These are phyloP conservation scores for Galaxias olidus DNA, from an alignment of 2,797 vertebrate genomes.

Conservation along the genomic window DNA sequence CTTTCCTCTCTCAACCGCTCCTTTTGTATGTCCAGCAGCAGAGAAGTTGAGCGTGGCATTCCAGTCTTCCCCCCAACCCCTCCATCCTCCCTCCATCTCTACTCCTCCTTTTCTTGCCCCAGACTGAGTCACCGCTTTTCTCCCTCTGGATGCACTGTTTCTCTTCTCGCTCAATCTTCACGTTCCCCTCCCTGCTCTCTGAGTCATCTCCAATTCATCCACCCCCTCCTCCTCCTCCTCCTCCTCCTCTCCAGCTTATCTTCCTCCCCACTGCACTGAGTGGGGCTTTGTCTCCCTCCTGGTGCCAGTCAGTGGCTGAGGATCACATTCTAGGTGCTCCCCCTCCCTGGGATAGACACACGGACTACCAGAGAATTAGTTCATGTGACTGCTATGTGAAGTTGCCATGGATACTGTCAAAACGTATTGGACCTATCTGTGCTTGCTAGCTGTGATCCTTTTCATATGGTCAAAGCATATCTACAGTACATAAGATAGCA, in stretches of 20 bases:
- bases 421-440: not conserved
- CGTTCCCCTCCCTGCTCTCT: not conserved
- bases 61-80: not conserved
- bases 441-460: too few relatives aligned
- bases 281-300: constrained; percentile 15
- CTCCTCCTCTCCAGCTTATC: not conserved
- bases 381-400: not conserved
- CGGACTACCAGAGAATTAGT: not conserved
- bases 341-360: not conserved
- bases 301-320: constrained; percentile 16
- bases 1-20: not conserved
- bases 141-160: constrained; percentile 1
- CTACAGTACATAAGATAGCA: too few relatives aligned
- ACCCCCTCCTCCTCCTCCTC: too few relatives aligned
- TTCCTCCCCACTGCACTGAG: not conserved
- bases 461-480: too few relatives aligned
- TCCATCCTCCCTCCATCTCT: constrained; percentile 2
- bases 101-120: not conserved
- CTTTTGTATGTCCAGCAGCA: not conserved
- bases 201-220: constrained; percentile 1
- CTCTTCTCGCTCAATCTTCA: not conserved
- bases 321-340: not conserved
- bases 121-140: constrained; percentile 6
- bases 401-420: not conserved
- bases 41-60: constrained; percentile 5